A percentile compares a stretch with the other conserved stretches of the same genome.
phyloP scores from a whole-genome alignment of 1,140 invertebrate genomes.

The Drosophila hydei region DNA sequence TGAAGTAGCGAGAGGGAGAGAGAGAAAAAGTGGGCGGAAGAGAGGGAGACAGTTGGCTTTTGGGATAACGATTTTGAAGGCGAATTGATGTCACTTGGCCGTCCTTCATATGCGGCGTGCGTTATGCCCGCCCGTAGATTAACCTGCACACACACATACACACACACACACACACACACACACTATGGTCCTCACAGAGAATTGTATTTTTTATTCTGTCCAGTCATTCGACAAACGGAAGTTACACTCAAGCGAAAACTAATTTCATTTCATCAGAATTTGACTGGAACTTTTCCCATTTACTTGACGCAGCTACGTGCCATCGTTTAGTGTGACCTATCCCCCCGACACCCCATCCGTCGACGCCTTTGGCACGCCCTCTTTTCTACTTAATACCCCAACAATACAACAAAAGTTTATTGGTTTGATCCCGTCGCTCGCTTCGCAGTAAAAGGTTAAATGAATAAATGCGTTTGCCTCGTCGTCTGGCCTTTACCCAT shows the following conservation, averaged over 20 bases:
- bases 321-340: slow-evolving; percentile 53
- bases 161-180: slow-evolving; percentile 21
- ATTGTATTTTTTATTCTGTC: slow-evolving; percentile 42
- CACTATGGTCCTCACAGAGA: slow-evolving; percentile 28
- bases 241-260: slow-evolving; percentile 65
- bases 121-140: slow-evolving; percentile 30
- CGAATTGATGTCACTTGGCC: slow-evolving; percentile 57
- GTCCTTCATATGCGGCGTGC: slow-evolving; percentile 46
- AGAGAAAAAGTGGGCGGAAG: background rate
- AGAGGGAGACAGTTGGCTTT: slow-evolving; percentile 11
- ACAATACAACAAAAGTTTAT: slow-evolving; percentile 60
- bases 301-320: slow-evolving; percentile 59
- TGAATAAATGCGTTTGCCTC: slow-evolving; percentile 51
- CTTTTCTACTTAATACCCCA: background rate
- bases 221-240: slow-evolving; percentile 60
- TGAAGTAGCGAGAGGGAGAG: background rate
- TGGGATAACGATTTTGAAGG: slow-evolving; percentile 46
- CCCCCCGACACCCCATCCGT: too few species aligned
- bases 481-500: background rate
- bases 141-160: slow-evolving; percentile 37
- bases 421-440: slow-evolving; percentile 51
- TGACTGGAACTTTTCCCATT: slow-evolving; percentile 64
- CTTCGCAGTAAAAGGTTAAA: slow-evolving; percentile 44
- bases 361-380: background rate
- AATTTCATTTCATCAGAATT: slow-evolving; percentile 67